A percentile compares a stretch with the other conserved stretches of the same genome.
Evolutionary conservation across 2,888 invertebrate genomes (phyloP).

Genomic region (Eupithecia exiguata): DNA sequence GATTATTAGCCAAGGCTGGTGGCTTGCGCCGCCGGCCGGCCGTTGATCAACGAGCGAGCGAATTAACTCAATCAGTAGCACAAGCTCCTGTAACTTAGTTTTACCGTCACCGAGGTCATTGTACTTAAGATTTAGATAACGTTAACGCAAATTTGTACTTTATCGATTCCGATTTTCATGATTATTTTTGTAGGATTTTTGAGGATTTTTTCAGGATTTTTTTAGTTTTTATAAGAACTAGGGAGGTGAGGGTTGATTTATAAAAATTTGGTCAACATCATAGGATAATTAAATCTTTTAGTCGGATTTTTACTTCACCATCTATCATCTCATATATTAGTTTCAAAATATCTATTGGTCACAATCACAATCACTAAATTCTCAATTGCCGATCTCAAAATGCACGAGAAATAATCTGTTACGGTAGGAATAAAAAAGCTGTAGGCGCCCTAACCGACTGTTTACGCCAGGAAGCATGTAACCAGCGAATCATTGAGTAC

Average conservation of each 20-base stretch:
- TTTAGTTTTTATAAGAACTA: too few relatives aligned
- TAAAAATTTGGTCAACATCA: too few relatives aligned
- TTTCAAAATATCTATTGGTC: too few relatives aligned
- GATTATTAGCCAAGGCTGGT: constrained; percentile 51
- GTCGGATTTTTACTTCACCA: too few relatives aligned
- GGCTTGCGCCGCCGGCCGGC: constrained; percentile 33
- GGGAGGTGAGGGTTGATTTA: too few relatives aligned
- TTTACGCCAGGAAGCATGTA: constrained; percentile 37
- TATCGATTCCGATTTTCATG: too few relatives aligned
- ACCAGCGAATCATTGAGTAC: constrained; percentile 35
- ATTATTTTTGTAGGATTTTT: too few relatives aligned
- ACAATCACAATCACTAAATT: too few relatives aligned
- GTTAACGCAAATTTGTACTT: too few relatives aligned
- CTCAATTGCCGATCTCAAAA: neutral
- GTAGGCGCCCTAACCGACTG: constrained; percentile 28
- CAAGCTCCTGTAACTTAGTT: neutral
- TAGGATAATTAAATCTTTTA: too few relatives aligned
- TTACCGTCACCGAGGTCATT: neutral
- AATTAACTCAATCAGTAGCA: constrained; percentile 47
- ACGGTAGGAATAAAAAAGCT: neutral
- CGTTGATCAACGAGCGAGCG: constrained; percentile 50
- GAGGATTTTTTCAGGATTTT: too few relatives aligned
- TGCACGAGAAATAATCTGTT: neutral
- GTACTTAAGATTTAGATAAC: neutral
- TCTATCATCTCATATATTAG: too few relatives aligned